These are phyloP conservation scores for Oryctes rhinoceros DNA, from an alignment of 1,140 invertebrate species.

Conservation along the genomic window DNA sequence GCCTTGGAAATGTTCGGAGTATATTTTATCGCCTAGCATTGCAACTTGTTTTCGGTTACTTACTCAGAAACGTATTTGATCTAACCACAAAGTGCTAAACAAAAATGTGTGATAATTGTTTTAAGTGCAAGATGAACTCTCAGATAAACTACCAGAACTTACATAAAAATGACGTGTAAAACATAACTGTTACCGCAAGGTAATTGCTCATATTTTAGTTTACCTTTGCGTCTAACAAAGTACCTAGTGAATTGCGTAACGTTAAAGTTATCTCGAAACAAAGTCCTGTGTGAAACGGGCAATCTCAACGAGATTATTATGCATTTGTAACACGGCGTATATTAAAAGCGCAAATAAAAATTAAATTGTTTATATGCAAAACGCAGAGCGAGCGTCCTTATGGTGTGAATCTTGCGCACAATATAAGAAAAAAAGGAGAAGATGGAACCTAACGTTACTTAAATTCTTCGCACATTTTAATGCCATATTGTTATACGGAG, in stretches of 20 bases:
- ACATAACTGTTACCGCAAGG: background rate
- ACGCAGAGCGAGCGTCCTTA: background rate
- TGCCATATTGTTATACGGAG: slow-evolving; percentile 35
- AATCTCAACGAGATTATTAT: slow-evolving; percentile 21
- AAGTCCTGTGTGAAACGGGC: slow-evolving; percentile 16
- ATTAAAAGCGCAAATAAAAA: slow-evolving; percentile 34
- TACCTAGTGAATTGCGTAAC: slow-evolving; percentile 1
- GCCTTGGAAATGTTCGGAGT: no score
- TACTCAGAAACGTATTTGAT: background rate
- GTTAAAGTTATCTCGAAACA: background rate
- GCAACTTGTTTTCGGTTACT: background rate
- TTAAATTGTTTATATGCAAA: slow-evolving; percentile 33
- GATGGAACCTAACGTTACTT: slow-evolving; percentile 34
- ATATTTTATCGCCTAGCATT: no score
- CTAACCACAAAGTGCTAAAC: background rate
- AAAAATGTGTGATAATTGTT: slow-evolving; percentile 17
- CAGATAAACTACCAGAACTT: slow-evolving; percentile 4
- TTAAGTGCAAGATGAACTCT: background rate
- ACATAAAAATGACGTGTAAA: slow-evolving; percentile 20
- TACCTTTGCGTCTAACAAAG: slow-evolving; percentile 6
- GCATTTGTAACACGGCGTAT: slow-evolving; percentile 6
- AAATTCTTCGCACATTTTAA: slow-evolving; percentile 37
- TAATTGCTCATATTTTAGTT: background rate
- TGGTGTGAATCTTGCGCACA: slow-evolving; percentile 23
- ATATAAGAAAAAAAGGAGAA: slow-evolving; percentile 11